A percentile compares a stretch with the other conserved stretches of the same genome.
Evolutionary conservation across 1,140 invertebrate genomes (phyloP).

Genomic region (Drosophila pseudoobscura): DNA sequence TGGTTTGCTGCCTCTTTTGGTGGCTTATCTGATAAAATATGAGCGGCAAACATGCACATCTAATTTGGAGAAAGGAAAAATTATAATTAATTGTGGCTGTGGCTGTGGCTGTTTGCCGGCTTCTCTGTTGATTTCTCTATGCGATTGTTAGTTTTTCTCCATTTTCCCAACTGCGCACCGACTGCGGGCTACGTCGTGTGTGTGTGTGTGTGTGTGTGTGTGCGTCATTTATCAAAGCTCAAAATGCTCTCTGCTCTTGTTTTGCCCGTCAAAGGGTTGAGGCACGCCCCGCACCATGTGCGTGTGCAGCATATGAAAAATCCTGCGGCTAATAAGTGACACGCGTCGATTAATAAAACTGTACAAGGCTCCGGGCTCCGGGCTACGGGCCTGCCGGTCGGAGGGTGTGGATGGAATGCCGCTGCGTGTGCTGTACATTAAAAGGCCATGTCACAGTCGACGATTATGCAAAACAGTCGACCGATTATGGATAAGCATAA

Average conservation of each 20-base stretch:
- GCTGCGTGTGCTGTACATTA: constrained; percentile 60
- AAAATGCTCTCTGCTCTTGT: constrained; percentile 53
- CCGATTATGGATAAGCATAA: constrained; percentile 53
- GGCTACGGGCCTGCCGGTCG: not conserved
- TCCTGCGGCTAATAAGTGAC: constrained; percentile 79
- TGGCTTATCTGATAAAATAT: constrained; percentile 69
- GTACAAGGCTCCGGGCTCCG: constrained; percentile 23
- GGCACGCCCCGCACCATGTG: constrained; percentile 36
- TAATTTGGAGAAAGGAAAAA: constrained; percentile 62
- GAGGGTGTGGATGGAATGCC: constrained; percentile 9
- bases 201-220: constrained; percentile 43
- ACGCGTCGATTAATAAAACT: constrained; percentile 77
- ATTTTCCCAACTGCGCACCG: not conserved
- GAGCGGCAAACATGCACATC: constrained; percentile 72
- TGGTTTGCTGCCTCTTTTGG: constrained; percentile 6
- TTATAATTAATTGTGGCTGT: constrained; percentile 62
- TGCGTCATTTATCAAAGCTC: constrained; percentile 70
- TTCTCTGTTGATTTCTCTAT: constrained; percentile 38
- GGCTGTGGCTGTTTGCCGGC: constrained; percentile 1
- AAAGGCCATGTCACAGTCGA: constrained; percentile 71
- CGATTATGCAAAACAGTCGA: constrained; percentile 69
- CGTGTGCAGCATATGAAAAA: constrained; percentile 68
- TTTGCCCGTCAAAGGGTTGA: constrained; percentile 68
- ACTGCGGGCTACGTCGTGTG: no score
- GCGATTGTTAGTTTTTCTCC: constrained; percentile 41